Conservation (phyloP, 2,113 vertebrate genomes). For the Silurus glanis region DNA sequence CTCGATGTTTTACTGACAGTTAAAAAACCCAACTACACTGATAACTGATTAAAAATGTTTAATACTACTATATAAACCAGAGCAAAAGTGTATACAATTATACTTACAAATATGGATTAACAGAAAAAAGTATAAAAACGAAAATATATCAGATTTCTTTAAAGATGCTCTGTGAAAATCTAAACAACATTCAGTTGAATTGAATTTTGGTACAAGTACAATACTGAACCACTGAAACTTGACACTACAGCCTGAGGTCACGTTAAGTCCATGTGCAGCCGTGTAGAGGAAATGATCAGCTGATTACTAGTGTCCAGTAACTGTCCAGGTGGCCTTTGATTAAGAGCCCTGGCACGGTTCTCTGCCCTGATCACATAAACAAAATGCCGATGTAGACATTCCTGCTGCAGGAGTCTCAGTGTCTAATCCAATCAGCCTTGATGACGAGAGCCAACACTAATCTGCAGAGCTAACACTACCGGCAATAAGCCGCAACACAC, state of each 20-base stretch:
- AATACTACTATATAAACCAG: no score
- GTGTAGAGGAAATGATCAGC: not conserved
- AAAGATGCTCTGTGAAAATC: not conserved
- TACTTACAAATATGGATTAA: not conserved
- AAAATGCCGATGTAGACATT: not conserved
- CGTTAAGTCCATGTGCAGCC: not conserved
- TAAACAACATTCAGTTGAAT: not conserved
- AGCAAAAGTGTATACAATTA: not conserved
- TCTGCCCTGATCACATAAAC: conserved; percentile 3
- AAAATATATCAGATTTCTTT: not conserved
- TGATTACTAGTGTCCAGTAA: not conserved
- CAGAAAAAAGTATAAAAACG: not conserved
- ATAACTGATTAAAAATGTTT: not conserved
- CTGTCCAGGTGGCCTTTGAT: not conserved
- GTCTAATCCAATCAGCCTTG: not conserved
- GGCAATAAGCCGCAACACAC: conserved; percentile 22
- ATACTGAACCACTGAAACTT: not conserved
- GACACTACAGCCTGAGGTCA: not conserved
- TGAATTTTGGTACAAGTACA: not conserved
- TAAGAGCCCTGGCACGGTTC: not conserved
- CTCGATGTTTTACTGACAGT: not conserved
- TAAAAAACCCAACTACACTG: not conserved
- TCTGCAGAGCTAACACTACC: conserved; percentile 25
- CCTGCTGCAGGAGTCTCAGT: not conserved
- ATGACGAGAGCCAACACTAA: not conserved